Evolutionary conservation across 2,797 vertebrate genomes (phyloP).

Genomic region (Sylvilagus floridanus): DNA sequence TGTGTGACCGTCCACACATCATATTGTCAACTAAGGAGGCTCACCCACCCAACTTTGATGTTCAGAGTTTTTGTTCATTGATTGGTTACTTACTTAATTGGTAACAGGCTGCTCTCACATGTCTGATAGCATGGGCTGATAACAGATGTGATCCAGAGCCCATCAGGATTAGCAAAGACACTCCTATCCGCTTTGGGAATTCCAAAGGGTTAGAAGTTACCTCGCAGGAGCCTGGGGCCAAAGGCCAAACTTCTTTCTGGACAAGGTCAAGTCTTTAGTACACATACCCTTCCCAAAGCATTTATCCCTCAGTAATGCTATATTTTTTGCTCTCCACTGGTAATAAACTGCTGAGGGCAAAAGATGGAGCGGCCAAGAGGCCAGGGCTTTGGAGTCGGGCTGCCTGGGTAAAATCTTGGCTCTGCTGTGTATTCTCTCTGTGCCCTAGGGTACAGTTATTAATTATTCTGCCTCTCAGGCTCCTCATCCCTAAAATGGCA

Average conservation of each 20-base stretch:
- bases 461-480: not conserved
- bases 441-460: not conserved
- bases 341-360: not conserved
- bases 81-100: not conserved
- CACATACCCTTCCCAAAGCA: not conserved
- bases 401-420: not conserved
- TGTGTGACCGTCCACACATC: not conserved
- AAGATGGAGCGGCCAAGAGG: not conserved
- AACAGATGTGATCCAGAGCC: not conserved
- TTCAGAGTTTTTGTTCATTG: not conserved
- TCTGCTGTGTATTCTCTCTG: not conserved
- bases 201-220: not conserved
- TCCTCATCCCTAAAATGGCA: not conserved
- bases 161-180: not conserved
- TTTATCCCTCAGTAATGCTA: accelerated
- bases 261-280: not conserved
- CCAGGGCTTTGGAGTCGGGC: not conserved
- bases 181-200: not conserved
- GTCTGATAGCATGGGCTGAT: not conserved
- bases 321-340: not conserved
- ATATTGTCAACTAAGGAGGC: not conserved
- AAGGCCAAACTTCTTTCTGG: not conserved
- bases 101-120: not conserved
- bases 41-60: not conserved
- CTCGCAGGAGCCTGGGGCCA: not conserved